Evolutionary conservation across 2,888 invertebrate species (phyloP), one percentile per base, ranked within the genome.

Genomic region (Standfussiana lucernea): DNA sequence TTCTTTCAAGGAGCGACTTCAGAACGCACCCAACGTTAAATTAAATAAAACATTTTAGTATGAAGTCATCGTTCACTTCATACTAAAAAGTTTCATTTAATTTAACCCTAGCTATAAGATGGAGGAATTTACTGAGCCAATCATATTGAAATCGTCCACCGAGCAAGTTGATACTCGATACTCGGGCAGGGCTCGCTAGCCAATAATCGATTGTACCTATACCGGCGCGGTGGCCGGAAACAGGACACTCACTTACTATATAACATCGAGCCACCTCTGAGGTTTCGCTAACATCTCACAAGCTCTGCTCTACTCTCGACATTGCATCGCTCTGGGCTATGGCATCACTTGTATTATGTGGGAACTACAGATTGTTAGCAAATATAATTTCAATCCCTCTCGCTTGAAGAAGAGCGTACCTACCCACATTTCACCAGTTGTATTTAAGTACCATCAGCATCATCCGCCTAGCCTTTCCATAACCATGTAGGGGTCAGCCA

Each of bases 201-300:
- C 72, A 59, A 68, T 71, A 72, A 80, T 80, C 80, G 68, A 81
- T 80, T 32, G 40, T 42, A 35, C 56, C 42, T 28, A 28, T 28
- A 3, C 24, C 21, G 56, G 15, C 28, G 15, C 45, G 61, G 28
- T 15, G 37, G 35, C 28, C 47, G 3, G 79, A 4, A 45, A 68
- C 71, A 76, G 56, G 47, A 76, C 67, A 80, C 67, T 66, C 50
- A 4, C 66, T 62, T 56, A 67, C 47, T 45, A 70, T 69, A 66
- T 42, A 67, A 37, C 75, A n/a, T 15, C 35, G 47, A 42, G 47
- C 47, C n/a, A 56, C 32, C 62, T 50, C 37, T 15, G 50, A 69
- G 64, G 77, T n/a, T 80, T 77, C 71, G 15, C 56, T 50, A 59
- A 64, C n/a, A 32, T 37, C 64, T 50, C 62, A 42, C 71, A 53